Base-by-base conservation (phyloP, 2,797 vertebrate genomes). In the Chelon labrosus region DNA sequence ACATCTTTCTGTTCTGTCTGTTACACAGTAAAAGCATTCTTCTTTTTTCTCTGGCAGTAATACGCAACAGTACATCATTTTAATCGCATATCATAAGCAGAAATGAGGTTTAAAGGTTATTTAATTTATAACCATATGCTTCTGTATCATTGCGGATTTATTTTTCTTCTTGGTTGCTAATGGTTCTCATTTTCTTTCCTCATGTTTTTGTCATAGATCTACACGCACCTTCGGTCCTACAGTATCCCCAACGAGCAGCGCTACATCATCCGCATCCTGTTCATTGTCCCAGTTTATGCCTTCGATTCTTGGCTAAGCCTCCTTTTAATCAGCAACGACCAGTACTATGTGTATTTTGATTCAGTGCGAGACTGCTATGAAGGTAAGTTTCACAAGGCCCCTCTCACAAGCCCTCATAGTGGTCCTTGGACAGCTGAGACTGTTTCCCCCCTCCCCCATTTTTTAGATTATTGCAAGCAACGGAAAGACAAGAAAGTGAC, bases 231-330 rank as follows among this genome's bases (percentile, higher is more conserved):
- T 73, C 94, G 91, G 47, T 97, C 96, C 57, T 99, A 99, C 94
- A 97, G 95, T 0, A 77, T 96, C 3, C 97, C 98, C 38, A 96
- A 95, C 0, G 97, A 99, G 90, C 98, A 99, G 92, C 97, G 97
- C 54, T 98, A 98, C 89, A 96, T 99, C 92, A 96, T 99, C 82
- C 97, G 98, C 65, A 98, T 99, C 86, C 96, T 99, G 35, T 95
- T 99, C 73, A 97, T 99, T 0, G 98, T 99, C 46, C 98, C 98
- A 0, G 86, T 99, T 79, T 99, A 97, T 0, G 93, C 97, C 85
- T 97, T 98, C 0, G 96, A 98, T 86, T 99, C 98, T 10, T 99
- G 98, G 98, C 96, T 99, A 77, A 99, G 98, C 91, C 96, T 99
- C 57, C 94, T 99, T 56, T 96, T 99, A 84, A 97, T 99, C 64